Percentiles rank a stretch among this genome's conserved stretches.
These are phyloP conservation scores for Copidosoma floridanum DNA, from an alignment of 1,140 invertebrate species.

Conservation along the genomic window DNA sequence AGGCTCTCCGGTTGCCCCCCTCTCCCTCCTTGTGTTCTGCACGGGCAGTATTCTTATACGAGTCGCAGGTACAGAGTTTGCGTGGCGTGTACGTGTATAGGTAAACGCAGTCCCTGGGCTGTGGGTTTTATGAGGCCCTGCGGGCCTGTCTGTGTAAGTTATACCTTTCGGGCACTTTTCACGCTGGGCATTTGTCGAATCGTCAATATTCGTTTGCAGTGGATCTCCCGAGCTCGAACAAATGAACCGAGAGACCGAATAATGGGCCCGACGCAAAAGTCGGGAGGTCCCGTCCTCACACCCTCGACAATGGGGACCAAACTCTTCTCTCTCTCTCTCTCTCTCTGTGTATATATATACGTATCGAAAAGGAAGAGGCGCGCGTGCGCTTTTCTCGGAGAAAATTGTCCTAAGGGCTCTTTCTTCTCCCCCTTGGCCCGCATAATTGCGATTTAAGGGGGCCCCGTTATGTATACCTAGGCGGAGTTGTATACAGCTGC, in stretches of 20 bases:
- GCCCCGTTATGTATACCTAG: neutral
- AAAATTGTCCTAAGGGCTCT: slow-evolving; percentile 16
- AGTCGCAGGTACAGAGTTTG: neutral
- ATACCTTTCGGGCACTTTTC: slow-evolving; percentile 19
- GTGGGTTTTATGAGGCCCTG: slow-evolving; percentile 7
- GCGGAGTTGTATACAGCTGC: slow-evolving; percentile 22
- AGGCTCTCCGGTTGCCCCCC: neutral
- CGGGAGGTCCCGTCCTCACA: slow-evolving; percentile 23
- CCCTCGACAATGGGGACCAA: slow-evolving; percentile 19
- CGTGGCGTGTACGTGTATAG: neutral
- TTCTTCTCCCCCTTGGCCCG: too few species aligned
- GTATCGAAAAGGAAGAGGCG: too few species aligned
- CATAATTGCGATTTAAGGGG: slow-evolving; percentile 41
- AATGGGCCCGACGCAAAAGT: neutral
- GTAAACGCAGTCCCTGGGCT: neutral
- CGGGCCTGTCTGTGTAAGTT: too few species aligned
- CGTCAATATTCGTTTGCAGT: neutral
- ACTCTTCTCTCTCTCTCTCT: slow-evolving; percentile 11
- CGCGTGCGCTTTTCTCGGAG: too few species aligned
- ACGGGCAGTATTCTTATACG: too few species aligned
- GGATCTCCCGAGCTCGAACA: neutral
- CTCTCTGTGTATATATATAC: too few species aligned
- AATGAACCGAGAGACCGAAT: slow-evolving; percentile 4
- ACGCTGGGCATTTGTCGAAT: slow-evolving; percentile 14
- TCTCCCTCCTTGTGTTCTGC: neutral